Conservation (phyloP, 2,113 vertebrate species). For the Isurus oxyrinchus region DNA sequence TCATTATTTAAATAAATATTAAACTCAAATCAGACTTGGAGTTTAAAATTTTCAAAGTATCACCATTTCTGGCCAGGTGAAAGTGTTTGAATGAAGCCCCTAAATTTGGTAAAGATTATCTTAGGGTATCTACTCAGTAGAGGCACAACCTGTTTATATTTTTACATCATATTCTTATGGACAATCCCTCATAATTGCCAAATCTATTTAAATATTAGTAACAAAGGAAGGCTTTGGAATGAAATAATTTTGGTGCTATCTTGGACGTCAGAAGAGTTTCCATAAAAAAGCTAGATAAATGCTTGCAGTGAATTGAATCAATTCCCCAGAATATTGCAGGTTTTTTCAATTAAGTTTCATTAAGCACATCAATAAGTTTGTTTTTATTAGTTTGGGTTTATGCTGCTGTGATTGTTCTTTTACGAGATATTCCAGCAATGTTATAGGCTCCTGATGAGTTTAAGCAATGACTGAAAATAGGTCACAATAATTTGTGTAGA, state of each 20-base stretch:
- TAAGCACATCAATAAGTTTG: background rate
- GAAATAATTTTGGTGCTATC: background rate
- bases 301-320: background rate
- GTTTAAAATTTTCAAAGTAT: background rate
- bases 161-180: background rate
- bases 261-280: background rate
- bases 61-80: background rate
- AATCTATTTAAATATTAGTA: background rate
- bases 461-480: background rate
- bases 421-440: background rate
- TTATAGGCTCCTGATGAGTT: background rate
- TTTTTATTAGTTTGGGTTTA: background rate
- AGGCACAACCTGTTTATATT: background rate
- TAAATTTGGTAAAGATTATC: background rate
- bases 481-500: background rate
- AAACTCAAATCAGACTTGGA: background rate
- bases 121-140: background rate
- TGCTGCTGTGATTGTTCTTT: background rate
- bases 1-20: too few species aligned
- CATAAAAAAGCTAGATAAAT: background rate
- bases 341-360: background rate
- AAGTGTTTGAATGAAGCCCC: background rate
- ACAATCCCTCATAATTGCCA: background rate
- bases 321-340: background rate
- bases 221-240: background rate